Conservation (phyloP, 2,888 invertebrate genomes). For the Ischnura elegans region DNA sequence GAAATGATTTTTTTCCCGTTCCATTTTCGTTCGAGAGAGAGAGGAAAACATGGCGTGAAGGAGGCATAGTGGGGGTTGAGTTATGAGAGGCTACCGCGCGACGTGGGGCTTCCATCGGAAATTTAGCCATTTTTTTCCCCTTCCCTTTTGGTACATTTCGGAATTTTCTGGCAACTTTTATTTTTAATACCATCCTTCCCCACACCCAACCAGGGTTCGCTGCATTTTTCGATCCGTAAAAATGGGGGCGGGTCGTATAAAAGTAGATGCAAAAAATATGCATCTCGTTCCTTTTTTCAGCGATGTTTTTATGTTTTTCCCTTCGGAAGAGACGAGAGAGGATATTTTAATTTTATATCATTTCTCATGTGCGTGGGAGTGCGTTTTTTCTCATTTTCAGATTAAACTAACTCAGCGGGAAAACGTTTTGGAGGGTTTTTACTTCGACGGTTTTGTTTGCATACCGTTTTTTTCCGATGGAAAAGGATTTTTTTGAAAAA, state of each 20-base stretch:
- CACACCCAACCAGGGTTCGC: not conserved
- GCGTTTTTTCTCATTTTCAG: not conserved
- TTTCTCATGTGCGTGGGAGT: not conserved
- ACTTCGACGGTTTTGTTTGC: not conserved
- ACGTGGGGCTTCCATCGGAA: not conserved
- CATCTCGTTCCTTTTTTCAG: not conserved
- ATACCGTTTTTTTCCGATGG: not conserved
- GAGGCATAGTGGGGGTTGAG: not conserved
- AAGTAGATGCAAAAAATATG: not conserved
- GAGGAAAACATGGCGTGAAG: not conserved
- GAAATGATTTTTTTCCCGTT: not conserved
- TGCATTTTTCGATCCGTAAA: not conserved
- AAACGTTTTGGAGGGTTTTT: not conserved
- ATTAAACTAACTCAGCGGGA: not conserved
- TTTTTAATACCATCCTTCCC: not conserved
- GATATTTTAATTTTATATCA: not conserved
- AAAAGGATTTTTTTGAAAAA: not conserved
- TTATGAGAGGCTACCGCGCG: not conserved
- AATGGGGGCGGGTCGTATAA: not conserved
- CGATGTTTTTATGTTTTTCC: not conserved
- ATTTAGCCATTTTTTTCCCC: not conserved
- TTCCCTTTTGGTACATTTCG: not conserved
- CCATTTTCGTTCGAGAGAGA: too few relatives aligned
- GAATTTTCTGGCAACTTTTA: not conserved
- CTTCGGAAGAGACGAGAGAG: not conserved